Conservation (phyloP, 2,797 vertebrate species). For the Pteronotus mesoamericanus region DNA sequence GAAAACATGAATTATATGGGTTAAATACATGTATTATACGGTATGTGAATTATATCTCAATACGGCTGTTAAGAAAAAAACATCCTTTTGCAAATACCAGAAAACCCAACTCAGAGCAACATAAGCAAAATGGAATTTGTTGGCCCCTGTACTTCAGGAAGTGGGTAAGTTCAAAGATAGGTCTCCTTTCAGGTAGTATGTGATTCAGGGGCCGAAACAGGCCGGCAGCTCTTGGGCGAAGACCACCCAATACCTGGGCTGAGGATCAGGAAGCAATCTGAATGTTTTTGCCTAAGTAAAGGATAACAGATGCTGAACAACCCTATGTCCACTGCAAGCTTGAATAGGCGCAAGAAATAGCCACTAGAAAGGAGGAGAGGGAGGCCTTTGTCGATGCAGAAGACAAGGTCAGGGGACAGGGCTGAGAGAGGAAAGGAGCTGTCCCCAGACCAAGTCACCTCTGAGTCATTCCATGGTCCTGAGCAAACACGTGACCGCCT, state of each 20-base stretch:
- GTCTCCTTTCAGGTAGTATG: neutral
- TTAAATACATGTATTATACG: neutral
- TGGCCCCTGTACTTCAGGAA: neutral
- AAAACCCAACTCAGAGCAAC: neutral
- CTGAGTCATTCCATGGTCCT: neutral
- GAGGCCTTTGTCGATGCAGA: neutral
- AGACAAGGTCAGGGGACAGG: neutral
- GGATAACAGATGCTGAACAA: neutral
- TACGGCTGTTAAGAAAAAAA: neutral
- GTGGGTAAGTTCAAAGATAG: neutral
- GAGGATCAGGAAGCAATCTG: neutral
- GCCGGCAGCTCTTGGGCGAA: neutral
- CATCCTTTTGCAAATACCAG: neutral
- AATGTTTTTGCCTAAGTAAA: neutral
- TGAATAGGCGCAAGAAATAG: rapidly evolving
- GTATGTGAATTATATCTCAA: neutral
- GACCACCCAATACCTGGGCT: rapidly evolving
- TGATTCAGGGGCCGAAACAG: neutral
- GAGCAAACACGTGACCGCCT: neutral
- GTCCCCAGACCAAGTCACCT: neutral
- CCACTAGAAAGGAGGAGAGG: rapidly evolving
- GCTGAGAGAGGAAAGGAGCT: neutral
- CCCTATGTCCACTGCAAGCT: neutral
- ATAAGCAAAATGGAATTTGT: neutral
- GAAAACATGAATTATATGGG: neutral